phyloP scores from a whole-genome alignment of 1,140 invertebrate genomes.

The Apis cerana region DNA sequence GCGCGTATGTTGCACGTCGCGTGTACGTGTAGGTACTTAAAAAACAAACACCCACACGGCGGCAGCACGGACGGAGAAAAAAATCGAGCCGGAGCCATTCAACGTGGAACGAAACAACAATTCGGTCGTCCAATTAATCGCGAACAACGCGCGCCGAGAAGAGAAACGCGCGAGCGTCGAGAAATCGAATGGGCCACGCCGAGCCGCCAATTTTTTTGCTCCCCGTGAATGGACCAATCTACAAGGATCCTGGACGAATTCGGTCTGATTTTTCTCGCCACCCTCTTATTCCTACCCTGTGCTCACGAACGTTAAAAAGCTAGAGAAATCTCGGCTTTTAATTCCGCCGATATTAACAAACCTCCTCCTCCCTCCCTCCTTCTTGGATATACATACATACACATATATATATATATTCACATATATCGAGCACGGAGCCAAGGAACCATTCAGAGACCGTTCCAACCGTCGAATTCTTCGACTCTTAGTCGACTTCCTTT shows the following conservation, averaged over 20 bases:
- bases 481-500: slow-evolving; percentile 21
- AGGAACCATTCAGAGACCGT: not conserved
- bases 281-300: slow-evolving; percentile 4
- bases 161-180: slow-evolving; percentile 56
- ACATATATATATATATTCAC: too few species aligned
- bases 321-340: not conserved
- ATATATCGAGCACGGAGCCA: too few species aligned
- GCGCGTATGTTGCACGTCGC: too few species aligned
- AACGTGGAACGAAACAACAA: slow-evolving; percentile 60
- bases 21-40: slow-evolving; percentile 49
- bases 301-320: too few species aligned
- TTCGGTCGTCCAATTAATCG: slow-evolving; percentile 65
- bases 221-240: slow-evolving; percentile 55
- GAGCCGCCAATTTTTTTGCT: slow-evolving; percentile 22
- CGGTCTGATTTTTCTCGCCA: slow-evolving; percentile 8
- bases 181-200: slow-evolving; percentile 58
- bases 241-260: slow-evolving; percentile 46
- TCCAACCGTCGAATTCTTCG: slow-evolving; percentile 18
- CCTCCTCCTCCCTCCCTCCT: not conserved
- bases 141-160: slow-evolving; percentile 55
- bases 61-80: slow-evolving; percentile 20
- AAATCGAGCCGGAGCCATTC: slow-evolving; percentile 50
- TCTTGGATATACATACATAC: too few species aligned
- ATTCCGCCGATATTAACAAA: not conserved
- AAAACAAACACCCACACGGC: slow-evolving; percentile 48